These are phyloP conservation scores for Tiliacea citrago DNA, from an alignment of 2,888 invertebrate genomes.

Conservation along the genomic window DNA sequence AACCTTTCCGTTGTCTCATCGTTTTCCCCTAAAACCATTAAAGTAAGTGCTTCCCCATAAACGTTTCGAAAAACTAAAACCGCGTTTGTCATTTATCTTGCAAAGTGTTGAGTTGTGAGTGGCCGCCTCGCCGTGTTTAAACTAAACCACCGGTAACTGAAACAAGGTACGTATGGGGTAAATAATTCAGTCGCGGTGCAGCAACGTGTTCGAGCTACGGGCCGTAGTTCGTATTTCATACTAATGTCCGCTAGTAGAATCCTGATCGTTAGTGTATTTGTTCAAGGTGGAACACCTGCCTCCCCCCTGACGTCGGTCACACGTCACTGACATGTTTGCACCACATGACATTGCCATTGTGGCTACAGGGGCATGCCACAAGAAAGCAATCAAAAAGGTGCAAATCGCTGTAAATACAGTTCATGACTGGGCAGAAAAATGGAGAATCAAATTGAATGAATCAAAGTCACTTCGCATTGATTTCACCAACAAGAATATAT, in stretches of 20 bases:
- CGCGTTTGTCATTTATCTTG: conserved; percentile 71
- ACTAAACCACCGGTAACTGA: conserved; percentile 55
- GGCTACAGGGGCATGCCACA: too few relatives aligned
- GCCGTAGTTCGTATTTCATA: conserved; percentile 16
- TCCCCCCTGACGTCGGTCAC: not conserved
- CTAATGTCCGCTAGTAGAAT: conserved; percentile 70
- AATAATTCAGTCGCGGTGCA: conserved; percentile 69
- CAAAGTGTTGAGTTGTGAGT: conserved; percentile 60
- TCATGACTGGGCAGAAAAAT: too few relatives aligned
- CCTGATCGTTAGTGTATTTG: conserved; percentile 72
- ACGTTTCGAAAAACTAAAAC: conserved; percentile 65
- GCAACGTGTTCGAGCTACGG: conserved; percentile 54
- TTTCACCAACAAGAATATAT: too few relatives aligned
- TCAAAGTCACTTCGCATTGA: too few relatives aligned
- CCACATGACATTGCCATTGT: too few relatives aligned
- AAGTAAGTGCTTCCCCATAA: conserved; percentile 70
- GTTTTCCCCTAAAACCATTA: conserved; percentile 66
- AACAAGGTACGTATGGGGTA: conserved; percentile 67
- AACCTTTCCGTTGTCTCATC: conserved; percentile 65
- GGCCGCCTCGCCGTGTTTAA: conserved; percentile 45
- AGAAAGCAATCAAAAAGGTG: too few relatives aligned
- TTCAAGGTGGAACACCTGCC: conserved; percentile 68
- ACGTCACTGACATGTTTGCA: conserved; percentile 1
- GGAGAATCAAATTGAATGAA: too few relatives aligned
- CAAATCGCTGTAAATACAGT: too few relatives aligned